Percentiles rank a stretch among this genome's conserved stretches.
phyloP scores from a whole-genome alignment of 2,888 invertebrate genomes.

The Thysanoteuthis rhombus region DNA sequence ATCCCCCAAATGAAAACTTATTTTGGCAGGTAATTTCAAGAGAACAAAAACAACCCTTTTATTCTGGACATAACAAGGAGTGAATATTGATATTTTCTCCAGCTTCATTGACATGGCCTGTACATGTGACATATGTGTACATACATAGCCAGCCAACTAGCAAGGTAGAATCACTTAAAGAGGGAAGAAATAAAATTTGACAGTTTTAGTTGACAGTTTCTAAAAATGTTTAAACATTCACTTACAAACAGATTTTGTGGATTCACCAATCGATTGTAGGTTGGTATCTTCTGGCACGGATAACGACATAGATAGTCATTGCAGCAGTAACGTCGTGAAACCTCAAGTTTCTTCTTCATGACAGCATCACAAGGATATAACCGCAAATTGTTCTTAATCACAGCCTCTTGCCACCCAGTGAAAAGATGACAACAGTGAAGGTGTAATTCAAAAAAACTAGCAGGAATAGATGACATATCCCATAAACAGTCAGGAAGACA shows the following conservation, averaged over 20 bases:
- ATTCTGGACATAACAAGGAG: too few relatives aligned
- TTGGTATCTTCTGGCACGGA: background rate
- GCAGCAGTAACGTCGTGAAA: background rate
- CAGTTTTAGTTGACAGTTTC: too few relatives aligned
- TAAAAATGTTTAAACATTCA: background rate
- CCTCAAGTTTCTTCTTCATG: background rate
- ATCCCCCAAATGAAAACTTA: too few relatives aligned
- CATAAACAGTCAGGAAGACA: slow-evolving; percentile 29
- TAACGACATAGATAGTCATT: background rate
- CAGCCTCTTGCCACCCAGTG: slow-evolving; percentile 47
- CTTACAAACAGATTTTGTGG: background rate
- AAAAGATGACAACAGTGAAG: slow-evolving; percentile 47
- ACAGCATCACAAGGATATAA: slow-evolving; percentile 38
- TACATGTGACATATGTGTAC: too few relatives aligned
- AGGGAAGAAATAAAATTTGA: too few relatives aligned
- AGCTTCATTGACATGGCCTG: too few relatives aligned
- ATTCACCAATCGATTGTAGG: background rate
- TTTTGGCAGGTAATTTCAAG: too few relatives aligned
- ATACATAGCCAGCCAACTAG: too few relatives aligned
- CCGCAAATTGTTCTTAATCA: slow-evolving; percentile 52
- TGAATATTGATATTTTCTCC: too few relatives aligned
- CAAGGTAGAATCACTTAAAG: too few relatives aligned
- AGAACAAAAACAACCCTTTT: too few relatives aligned
- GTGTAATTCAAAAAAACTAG: slow-evolving; percentile 49
- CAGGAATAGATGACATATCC: slow-evolving; percentile 43